Evolutionary conservation across 1,140 invertebrate species (phyloP).

Genomic region (Drosophila serrata): DNA sequence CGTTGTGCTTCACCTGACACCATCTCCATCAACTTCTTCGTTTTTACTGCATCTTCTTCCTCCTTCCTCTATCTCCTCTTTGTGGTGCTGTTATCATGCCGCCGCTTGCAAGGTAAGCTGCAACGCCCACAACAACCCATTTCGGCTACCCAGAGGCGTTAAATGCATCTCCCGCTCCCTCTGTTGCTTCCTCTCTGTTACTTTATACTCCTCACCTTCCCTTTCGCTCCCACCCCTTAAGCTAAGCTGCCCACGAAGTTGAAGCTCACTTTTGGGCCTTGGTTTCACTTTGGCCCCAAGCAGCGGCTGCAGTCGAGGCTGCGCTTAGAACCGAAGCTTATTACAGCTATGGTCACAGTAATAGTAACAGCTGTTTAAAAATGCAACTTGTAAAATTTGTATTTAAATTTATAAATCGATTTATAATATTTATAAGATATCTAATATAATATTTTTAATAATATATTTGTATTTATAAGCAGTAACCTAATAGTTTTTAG

Average conservation of each 20-base stretch:
- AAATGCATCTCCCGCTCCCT: slow-evolving; percentile 44
- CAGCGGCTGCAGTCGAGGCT: slow-evolving; percentile 1
- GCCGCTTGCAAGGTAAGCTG: slow-evolving; percentile 47
- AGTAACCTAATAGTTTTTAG: too few relatives aligned
- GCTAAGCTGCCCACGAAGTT: slow-evolving; percentile 46
- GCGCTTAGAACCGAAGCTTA: slow-evolving; percentile 26
- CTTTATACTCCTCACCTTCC: not conserved
- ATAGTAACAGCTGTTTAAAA: too few relatives aligned
- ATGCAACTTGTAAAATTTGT: too few relatives aligned
- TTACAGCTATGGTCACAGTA: not conserved
- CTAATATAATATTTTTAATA: too few relatives aligned
- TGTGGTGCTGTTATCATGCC: slow-evolving; percentile 45
- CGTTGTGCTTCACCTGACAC: not conserved
- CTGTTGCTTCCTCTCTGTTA: not conserved
- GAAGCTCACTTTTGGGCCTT: slow-evolving; percentile 39
- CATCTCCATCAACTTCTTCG: slow-evolving; percentile 1
- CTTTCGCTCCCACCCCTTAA: slow-evolving; percentile 7
- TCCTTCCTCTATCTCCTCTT: not conserved
- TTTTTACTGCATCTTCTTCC: not conserved
- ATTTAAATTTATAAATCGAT: too few relatives aligned
- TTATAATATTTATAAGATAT: too few relatives aligned
- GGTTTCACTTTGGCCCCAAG: slow-evolving; percentile 39
- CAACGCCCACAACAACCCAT: slow-evolving; percentile 60
- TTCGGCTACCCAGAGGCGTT: slow-evolving; percentile 49
- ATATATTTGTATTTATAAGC: too few relatives aligned